phyloP scores from a whole-genome alignment of 2,888 invertebrate genomes.

The Brenthis daphne region DNA sequence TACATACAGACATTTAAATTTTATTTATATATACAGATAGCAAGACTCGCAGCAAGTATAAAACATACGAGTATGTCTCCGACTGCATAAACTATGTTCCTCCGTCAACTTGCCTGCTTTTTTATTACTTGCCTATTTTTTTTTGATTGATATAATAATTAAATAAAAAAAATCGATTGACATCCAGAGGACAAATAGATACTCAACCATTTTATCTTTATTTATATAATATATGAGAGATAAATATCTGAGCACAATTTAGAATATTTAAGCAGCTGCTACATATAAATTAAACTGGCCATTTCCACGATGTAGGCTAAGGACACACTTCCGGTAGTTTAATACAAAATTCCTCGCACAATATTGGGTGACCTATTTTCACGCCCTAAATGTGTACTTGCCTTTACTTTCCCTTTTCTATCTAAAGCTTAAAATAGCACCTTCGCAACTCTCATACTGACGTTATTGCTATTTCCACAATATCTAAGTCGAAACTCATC shows the following conservation, averaged over 20 bases:
- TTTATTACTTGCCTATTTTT: no score
- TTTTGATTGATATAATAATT: no score
- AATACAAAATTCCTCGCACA: not conserved
- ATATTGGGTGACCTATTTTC: constrained; percentile 11
- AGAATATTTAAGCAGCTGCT: constrained; percentile 5
- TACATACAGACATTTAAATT: no score
- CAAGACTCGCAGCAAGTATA: no score
- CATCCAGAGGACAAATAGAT: no score
- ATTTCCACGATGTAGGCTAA: constrained; percentile 5
- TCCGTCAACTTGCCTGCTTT: no score
- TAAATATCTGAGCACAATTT: not conserved
- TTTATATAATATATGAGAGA: not conserved
- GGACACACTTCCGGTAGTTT: constrained; percentile 10
- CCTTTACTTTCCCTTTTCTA: not conserved
- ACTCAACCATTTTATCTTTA: not conserved
- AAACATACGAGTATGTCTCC: no score
- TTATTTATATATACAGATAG: no score
- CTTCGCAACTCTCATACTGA: not conserved
- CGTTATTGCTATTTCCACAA: no score
- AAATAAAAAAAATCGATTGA: no score
- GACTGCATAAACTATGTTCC: no score
- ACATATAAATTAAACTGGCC: not conserved
- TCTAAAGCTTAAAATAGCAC: not conserved
- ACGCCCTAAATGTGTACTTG: constrained; percentile 4
- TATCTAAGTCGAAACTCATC: no score